Base-by-base conservation (phyloP, 2,797 vertebrate genomes). In the Acanthurus lineatus region DNA sequence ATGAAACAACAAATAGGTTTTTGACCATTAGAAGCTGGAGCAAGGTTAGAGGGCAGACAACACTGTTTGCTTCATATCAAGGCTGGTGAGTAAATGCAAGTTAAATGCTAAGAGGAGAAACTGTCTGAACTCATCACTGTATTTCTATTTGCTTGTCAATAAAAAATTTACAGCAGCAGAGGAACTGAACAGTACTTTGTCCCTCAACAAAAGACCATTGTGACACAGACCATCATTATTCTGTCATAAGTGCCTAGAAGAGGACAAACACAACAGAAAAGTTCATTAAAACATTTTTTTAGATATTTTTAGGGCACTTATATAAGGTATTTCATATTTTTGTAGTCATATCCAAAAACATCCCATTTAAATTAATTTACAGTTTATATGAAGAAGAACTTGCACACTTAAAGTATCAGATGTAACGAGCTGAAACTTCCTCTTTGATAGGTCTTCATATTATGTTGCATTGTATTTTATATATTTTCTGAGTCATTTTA, bases 241-340 rank as follows among this genome's bases (percentile, higher is more conserved):
- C 35, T 35, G 16, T 20, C 7, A 2, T 38, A 32, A 58, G 35
- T 5, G 11, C 47, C 22, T 9, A 22, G 19, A 51, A n/a, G 47
- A 17, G 0, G 12, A 40, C 40, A 40, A 40, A 40, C 20, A 47
- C 6, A 56, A 40, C 3, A 42, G 28, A 48, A 28, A 9, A 40
- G 38, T n/a, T 72, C 0, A 64, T 25, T 25, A 67, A 52, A 58
- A 11, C 2, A 12, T 42, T 42, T 42, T 42, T 44, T 60, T 2
- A 47, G 22, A 25, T 57, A 32, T 53, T 72, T 22, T 54, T 40
- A 63, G 35, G 16, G 32, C 45, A 51, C n/a, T 48, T 58, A 22
- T 20, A 57, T 14, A 15, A 14, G 12, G 17, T 22, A 44, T 25
- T 20, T 16, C 38, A 54, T n/a, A 53, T 10, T 10, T 20, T 66